These are phyloP conservation scores for Rattus rattus DNA, from an alignment of 2,113 vertebrate species.

Conservation along the genomic window DNA sequence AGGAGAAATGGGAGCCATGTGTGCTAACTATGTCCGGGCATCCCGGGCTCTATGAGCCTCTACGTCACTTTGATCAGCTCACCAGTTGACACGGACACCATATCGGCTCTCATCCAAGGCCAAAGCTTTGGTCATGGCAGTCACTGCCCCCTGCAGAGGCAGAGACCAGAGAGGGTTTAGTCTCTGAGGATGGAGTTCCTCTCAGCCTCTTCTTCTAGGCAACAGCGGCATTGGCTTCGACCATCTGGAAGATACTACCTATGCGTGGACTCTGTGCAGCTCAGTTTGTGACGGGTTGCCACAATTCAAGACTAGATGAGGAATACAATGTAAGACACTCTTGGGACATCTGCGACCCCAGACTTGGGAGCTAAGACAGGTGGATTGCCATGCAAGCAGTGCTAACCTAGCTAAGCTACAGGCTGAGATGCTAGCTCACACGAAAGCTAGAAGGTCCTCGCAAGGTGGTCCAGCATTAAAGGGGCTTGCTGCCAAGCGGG, in stretches of 20 bases:
- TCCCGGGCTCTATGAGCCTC: not conserved
- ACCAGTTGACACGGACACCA: constrained; percentile 91
- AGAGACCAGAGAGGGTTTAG: not conserved
- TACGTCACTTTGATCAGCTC: constrained; percentile 30
- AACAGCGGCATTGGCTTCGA: not conserved
- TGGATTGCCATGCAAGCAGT: not conserved
- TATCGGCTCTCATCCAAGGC: constrained; percentile 91
- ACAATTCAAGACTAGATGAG: not conserved
- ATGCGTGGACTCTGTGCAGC: not conserved
- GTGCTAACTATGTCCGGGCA: not conserved
- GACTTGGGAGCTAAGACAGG: not conserved
- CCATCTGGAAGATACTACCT: not conserved
- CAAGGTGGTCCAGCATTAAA: not conserved
- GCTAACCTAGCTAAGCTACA: not conserved
- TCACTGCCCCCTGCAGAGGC: constrained; percentile 87
- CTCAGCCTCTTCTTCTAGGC: not conserved
- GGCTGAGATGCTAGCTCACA: not conserved
- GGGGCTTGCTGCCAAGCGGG: too few relatives aligned
- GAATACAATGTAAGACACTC: not conserved
- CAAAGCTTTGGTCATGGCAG: constrained; percentile 92
- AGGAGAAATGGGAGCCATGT: not conserved
- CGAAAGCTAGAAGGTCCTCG: not conserved
- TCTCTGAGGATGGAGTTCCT: not conserved
- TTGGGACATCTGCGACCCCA: not conserved
- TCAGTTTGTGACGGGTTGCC: not conserved